Conservation (phyloP, 2,113 vertebrate genomes). For the Larimichthys crocea region DNA sequence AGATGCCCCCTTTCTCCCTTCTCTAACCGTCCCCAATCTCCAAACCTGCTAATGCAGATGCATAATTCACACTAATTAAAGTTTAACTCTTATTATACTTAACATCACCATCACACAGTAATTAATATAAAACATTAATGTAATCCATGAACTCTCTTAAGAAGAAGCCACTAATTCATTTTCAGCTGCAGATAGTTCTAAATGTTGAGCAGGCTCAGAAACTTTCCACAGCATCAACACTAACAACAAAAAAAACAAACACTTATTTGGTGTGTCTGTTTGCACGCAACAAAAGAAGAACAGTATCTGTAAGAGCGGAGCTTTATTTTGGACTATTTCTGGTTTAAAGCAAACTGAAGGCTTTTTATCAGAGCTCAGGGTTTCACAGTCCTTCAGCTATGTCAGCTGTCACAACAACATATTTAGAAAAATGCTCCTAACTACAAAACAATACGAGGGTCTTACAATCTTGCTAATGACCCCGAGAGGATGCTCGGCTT, state of each 20-base stretch:
- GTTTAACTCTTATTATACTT: constrained; percentile 68
- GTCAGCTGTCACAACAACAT: constrained; percentile 59
- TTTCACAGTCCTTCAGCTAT: constrained; percentile 62
- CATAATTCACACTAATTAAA: constrained; percentile 53
- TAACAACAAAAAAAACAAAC: neutral
- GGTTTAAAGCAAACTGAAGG: constrained; percentile 59
- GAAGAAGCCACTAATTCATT: constrained; percentile 41
- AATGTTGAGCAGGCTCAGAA: constrained; percentile 17
- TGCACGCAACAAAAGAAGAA: constrained; percentile 41
- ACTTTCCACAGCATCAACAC: constrained; percentile 11
- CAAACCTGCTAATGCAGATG: constrained; percentile 24
- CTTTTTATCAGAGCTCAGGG: constrained; percentile 48
- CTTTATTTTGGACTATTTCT: constrained; percentile 67
- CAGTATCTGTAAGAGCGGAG: constrained; percentile 27
- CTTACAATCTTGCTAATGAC: constrained; percentile 49
- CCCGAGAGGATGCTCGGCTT: constrained; percentile 40
- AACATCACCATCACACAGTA: constrained; percentile 60
- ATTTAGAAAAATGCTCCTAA: constrained; percentile 60
- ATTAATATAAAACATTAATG: constrained; percentile 65
- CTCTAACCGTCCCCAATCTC: neutral
- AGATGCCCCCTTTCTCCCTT: no score
- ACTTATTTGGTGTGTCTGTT: constrained; percentile 23
- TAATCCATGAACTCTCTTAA: constrained; percentile 54
- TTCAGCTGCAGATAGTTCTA: constrained; percentile 7
- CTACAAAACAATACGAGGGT: constrained; percentile 50